Percentiles rank a stretch among this genome's conserved stretches.
Conservation (phyloP, 1,140 invertebrate genomes). For the Drosophila azteca region DNA sequence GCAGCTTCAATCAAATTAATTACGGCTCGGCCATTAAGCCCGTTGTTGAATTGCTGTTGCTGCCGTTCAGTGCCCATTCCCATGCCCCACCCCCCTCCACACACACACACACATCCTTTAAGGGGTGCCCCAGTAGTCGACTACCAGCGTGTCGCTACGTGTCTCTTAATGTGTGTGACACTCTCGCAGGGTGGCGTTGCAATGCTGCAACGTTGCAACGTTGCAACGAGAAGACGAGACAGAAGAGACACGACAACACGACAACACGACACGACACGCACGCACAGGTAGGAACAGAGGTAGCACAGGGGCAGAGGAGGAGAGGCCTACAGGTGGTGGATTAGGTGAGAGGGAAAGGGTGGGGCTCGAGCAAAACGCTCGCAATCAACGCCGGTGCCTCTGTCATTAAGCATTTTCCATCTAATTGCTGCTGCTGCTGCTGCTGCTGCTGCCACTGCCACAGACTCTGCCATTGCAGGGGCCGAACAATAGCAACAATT, state of each 20-base stretch:
- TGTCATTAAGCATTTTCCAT: slow-evolving; percentile 45
- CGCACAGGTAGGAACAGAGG: too few relatives aligned
- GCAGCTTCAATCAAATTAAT: slow-evolving; percentile 83
- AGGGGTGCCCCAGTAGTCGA: not conserved
- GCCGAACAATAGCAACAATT: slow-evolving; percentile 35
- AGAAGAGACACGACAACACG: too few relatives aligned
- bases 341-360: not conserved
- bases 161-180: slow-evolving; percentile 41
- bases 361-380: slow-evolving; percentile 12
- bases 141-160: not conserved
- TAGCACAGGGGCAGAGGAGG: not conserved
- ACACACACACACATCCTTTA: not conserved
- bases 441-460: not conserved
- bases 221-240: too few relatives aligned
- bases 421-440: slow-evolving; percentile 32
- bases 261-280: too few relatives aligned
- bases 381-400: slow-evolving; percentile 26
- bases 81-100: too few relatives aligned
- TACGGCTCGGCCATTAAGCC: slow-evolving; percentile 36
- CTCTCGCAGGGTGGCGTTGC: slow-evolving; percentile 33
- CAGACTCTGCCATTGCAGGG: not conserved
- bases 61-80: too few relatives aligned
- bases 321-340: slow-evolving; percentile 22
- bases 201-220: not conserved
- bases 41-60: too few relatives aligned